Evolutionary conservation across 2,888 invertebrate species (phyloP), one percentile per base, ranked within the genome.

Genomic region (Microchrysa polita): DNA sequence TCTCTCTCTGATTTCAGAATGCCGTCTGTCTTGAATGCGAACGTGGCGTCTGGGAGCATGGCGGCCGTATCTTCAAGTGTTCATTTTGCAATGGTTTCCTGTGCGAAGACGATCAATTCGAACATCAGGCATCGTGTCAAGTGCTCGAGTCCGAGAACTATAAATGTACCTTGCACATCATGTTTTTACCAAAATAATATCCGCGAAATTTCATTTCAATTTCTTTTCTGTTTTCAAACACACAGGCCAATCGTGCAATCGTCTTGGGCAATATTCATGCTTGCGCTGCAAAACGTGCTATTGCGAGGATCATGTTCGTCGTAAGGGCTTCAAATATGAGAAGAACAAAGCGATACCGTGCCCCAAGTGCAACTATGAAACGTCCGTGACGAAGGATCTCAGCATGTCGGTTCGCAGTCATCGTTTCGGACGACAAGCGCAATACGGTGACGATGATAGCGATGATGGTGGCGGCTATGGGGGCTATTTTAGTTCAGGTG

Each of bases 41-140:
- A 81, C 87, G 98, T 83, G 92, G 92, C 4, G 96, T 97, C 5
- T 97, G 96, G 96, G 96, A 96, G 83, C 97, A 98, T 81, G 98
- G 97, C 22, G 95, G 95, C 0, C 88, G 95, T 72, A 92, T 95
- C 78, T 97, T 95, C 83, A 91, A 92, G 79, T 97, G 97, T 83
- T 94, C 93, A 42, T 97, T 94, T 86, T 98, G 97, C 83, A 87
- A 91, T 79, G 93, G 92, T 63, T 96, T 91, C 81, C 87, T 94
- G 4, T 98, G 98, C 84, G 96, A 96, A 86, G 96, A 96, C 85
- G 96, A 96, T 85, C 96, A 96, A 85, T 96, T 96, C 86, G 97
- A 98, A 85, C 97, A 98, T 86, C 98, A 98, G 86, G 97, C 97
- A 2, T 95, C 94, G 0, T 97, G 97, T 83, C 97, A 98, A 87